phyloP scores from a whole-genome alignment of 2,888 invertebrate genomes.

The Ganaspis brasiliensis region DNA sequence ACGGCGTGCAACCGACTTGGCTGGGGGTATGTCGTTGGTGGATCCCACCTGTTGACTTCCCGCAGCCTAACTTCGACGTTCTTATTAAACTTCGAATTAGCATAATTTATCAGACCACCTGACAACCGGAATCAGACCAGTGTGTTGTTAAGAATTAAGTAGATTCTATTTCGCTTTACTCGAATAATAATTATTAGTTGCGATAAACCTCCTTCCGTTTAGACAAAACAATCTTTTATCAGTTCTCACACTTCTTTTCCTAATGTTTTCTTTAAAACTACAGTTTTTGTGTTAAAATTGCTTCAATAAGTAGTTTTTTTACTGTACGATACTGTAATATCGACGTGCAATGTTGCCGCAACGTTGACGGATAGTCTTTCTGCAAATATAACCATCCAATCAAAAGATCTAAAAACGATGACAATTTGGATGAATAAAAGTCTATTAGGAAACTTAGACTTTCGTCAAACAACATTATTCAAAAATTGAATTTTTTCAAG shows the following conservation, averaged over 20 bases:
- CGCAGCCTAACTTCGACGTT: constrained; percentile 71
- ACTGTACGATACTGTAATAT: no score
- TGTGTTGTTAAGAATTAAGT: not conserved
- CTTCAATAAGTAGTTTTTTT: no score
- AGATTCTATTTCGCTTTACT: not conserved
- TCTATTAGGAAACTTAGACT: no score
- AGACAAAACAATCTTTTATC: not conserved
- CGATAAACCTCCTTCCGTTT: not conserved
- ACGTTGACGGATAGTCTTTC: no score
- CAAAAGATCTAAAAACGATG: no score
- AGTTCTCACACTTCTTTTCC: not conserved
- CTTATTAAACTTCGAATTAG: constrained; percentile 65
- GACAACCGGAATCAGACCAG: constrained; percentile 32
- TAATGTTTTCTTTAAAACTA: not conserved
- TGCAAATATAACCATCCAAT: no score
- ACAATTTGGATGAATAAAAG: no score
- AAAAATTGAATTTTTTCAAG: no score
- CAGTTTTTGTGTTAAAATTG: no score
- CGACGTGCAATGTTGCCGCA: no score
- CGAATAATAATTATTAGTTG: not conserved
- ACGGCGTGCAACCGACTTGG: constrained; percentile 76
- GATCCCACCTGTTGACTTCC: constrained; percentile 80
- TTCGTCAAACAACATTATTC: no score
- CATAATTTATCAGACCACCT: constrained; percentile 62
- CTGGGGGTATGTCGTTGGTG: constrained; percentile 74